These are phyloP conservation scores for Cotesia congregata DNA, from an alignment of 2,888 invertebrate genomes.

Conservation along the genomic window DNA sequence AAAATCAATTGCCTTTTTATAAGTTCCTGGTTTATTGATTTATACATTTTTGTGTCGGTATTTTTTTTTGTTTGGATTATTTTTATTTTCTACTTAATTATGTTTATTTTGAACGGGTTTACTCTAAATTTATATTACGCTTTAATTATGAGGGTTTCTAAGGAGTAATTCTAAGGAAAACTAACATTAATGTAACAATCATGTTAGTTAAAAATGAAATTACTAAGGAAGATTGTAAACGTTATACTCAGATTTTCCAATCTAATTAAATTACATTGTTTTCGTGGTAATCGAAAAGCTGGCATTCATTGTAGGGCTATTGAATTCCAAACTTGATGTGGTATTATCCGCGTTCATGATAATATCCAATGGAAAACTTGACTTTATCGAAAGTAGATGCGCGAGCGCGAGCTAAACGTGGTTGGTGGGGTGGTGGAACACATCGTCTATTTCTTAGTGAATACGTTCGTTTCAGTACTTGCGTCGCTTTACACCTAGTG, in stretches of 20 bases:
- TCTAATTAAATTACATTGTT: background rate
- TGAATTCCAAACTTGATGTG: slow-evolving; percentile 39
- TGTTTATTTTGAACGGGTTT: no score
- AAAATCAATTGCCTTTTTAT: no score
- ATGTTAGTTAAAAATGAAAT: no score
- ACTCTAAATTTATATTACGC: no score
- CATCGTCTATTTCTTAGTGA: slow-evolving; percentile 47
- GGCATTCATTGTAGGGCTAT: slow-evolving; percentile 28
- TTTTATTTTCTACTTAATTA: no score
- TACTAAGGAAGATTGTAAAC: background rate
- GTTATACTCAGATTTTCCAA: background rate
- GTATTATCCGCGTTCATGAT: slow-evolving; percentile 31
- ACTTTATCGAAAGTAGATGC: slow-evolving; percentile 37
- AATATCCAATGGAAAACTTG: slow-evolving; percentile 41
- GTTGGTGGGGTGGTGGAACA: slow-evolving; percentile 36
- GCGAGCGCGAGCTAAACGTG: slow-evolving; percentile 31
- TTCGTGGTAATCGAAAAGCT: background rate
- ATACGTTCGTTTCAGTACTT: slow-evolving; percentile 47
- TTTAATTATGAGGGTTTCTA: no score
- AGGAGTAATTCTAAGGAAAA: no score
- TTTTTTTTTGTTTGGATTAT: no score
- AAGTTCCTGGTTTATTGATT: no score
- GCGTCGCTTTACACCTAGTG: slow-evolving; percentile 54
- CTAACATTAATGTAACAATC: no score
- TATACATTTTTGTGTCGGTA: no score